Evolutionary conservation across 1,140 invertebrate species (phyloP), one percentile per base, ranked within the genome.

Genomic region (Drosophila pallidifrons): DNA sequence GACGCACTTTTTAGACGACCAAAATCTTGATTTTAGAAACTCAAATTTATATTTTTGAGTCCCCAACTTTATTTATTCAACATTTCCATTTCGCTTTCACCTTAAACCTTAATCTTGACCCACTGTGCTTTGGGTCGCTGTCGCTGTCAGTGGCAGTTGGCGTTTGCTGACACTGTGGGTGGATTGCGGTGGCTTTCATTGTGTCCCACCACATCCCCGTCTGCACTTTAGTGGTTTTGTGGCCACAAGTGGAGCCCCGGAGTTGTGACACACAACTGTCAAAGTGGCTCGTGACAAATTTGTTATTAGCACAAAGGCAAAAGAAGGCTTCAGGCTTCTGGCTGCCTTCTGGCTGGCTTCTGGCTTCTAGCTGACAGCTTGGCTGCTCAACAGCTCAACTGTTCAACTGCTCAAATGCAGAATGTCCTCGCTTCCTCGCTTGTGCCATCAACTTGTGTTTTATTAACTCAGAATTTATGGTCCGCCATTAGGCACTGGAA

Each of bases 391-490:
- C 52, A 30, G 52, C 30, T 55, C 52, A 55, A 55, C 52, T 55
- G 52, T 35, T 54, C 51, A 54, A 35, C 52, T 54, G 52, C 20
- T 55, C 52, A 55, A 55, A 30, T 55, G 52, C 5, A 54, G 51
- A 54, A 54, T 43, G 54, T 38, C 51, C 41, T 43, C 41, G 41
- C 41, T 41, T 38, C n/a, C 35, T 13, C 30, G 32, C 13, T 57
- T 32, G 11, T 20, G 30, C 20, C 55, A 45, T 43, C 5, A 16
- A 10, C 16, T 6, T 32, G 10, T 60, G 81, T 89, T 88, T 88
- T 89, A 88, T 89, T 89, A 89, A 89, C 85, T 88, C 54, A 46
- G 52, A 88, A 88, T 88, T 88, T 88, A 88, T 88, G 72, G 52
- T 68, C 55, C 64, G 78, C 81, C 85, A 88, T 88, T 88, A 89